phyloP scores from a whole-genome alignment of 2,888 invertebrate genomes.

The Mystacides longicornis region DNA sequence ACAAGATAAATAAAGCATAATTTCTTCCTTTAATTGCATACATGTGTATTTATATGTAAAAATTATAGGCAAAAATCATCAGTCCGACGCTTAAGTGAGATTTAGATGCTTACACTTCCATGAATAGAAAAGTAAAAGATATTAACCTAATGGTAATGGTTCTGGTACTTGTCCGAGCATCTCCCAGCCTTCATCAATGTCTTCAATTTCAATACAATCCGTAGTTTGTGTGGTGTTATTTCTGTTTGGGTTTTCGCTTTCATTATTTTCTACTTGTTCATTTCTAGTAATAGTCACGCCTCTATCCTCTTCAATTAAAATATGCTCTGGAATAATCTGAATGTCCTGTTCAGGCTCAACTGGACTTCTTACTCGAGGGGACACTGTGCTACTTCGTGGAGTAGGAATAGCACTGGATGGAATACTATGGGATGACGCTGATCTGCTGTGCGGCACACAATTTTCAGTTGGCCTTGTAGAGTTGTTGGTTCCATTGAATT shows the following conservation, averaged over 20 bases:
- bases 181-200: constrained; percentile 46
- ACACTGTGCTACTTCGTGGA: constrained; percentile 16
- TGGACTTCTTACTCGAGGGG: not conserved
- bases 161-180: constrained; percentile 38
- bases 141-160: constrained; percentile 41
- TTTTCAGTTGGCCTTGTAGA: constrained; percentile 1
- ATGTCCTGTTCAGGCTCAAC: not conserved
- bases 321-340: not conserved
- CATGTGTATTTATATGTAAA: too few relatives aligned
- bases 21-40: too few relatives aligned
- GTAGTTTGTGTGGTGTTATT: constrained; percentile 33
- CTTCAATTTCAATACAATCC: constrained; percentile 48
- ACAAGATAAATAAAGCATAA: too few relatives aligned
- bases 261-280: not conserved
- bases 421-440: not conserved
- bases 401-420: constrained; percentile 26
- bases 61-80: too few relatives aligned
- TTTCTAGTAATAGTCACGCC: too few relatives aligned
- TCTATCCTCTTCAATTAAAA: not conserved
- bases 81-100: too few relatives aligned
- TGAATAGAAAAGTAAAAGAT: too few relatives aligned
- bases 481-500: constrained; percentile 5
- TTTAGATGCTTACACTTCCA: too few relatives aligned
- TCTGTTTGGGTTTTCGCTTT: not conserved
- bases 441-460: not conserved